phyloP scores from a whole-genome alignment of 1,140 invertebrate species.

The Ceratina calcarata region DNA sequence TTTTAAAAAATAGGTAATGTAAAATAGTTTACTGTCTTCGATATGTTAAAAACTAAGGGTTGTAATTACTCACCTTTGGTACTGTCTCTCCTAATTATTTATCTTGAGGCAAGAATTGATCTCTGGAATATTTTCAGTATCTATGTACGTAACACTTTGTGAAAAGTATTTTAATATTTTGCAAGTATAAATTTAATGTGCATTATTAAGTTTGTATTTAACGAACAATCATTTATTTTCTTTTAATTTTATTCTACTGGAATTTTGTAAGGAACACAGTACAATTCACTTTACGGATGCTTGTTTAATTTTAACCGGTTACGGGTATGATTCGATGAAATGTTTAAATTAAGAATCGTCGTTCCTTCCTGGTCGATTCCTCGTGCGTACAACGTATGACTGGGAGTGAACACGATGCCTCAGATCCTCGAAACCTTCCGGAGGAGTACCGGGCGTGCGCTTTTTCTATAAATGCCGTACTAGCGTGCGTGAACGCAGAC shows the following conservation, averaged over 20 bases:
- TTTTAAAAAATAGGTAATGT: not conserved
- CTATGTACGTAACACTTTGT: not conserved
- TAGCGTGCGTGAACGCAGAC: constrained; percentile 18
- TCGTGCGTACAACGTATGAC: constrained; percentile 18
- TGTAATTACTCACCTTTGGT: constrained; percentile 26
- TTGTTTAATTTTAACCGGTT: not conserved
- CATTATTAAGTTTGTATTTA: not conserved
- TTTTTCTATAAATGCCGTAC: constrained; percentile 56
- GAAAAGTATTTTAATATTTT: not conserved
- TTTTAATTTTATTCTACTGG: not conserved
- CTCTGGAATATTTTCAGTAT: not conserved
- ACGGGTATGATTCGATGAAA: not conserved
- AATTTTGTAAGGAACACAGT: not conserved
- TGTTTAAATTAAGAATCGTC: not conserved
- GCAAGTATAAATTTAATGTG: not conserved
- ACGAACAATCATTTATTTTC: not conserved
- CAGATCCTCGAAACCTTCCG: constrained; percentile 22
- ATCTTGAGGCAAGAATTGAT: too few relatives aligned
- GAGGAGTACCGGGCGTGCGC: constrained; percentile 42
- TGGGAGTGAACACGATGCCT: constrained; percentile 22
- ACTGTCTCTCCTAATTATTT: constrained; percentile 24
- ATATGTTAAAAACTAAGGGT: not conserved
- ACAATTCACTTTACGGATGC: too few relatives aligned
- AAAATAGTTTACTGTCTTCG: too few relatives aligned
- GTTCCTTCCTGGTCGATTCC: not conserved